Evolutionary conservation across 2,113 vertebrate genomes (phyloP), one percentile per base, ranked within the genome.

Genomic region (Amia ocellicauda): DNA sequence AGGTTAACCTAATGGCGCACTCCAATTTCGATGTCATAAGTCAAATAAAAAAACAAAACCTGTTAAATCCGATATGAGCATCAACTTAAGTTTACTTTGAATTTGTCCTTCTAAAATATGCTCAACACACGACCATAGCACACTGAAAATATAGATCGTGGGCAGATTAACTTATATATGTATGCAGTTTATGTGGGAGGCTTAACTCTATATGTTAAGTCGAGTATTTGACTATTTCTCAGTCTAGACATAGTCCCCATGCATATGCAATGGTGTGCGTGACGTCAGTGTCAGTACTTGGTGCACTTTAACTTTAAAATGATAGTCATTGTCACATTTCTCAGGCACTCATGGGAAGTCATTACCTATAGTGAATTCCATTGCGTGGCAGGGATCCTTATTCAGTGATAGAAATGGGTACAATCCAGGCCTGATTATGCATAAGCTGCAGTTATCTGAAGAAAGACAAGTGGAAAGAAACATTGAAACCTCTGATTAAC

Each of bases 341-440:
- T 24, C 24, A 20, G 11, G 47, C 20, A 28, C 43, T 51, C 56
- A 27, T 20, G 63, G 63, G 54, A 57, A 50, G 63, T 26, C 63
- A 59, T 66, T 58, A 69, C 62, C 40, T 70, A 27, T 58, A 58
- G 55, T 58, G 43, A 58, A 26, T 58, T 58, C 56, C 63, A 40
- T 50, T 17, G 27, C 27, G n/a, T 29, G 19, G 45, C 43, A 51
- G 62, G 62, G 40, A 68, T 50, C 63, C n/a, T 59, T 47, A 55
- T 22, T 51, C 61, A 42, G 49, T 27, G 66, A 43, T 41, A 58
- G 43, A 58, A 64, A 64, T 51, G 42, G 55, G 55, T 58, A 36
- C 28, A 27, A 50, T n/a, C 63, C 43, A 66, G 24, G 20, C 42
- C 22, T 50, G 55, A 56, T 40, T 49, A 66, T 58, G 29, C 22